Conservation (phyloP, 2,888 invertebrate species). For the Patella depressa region DNA sequence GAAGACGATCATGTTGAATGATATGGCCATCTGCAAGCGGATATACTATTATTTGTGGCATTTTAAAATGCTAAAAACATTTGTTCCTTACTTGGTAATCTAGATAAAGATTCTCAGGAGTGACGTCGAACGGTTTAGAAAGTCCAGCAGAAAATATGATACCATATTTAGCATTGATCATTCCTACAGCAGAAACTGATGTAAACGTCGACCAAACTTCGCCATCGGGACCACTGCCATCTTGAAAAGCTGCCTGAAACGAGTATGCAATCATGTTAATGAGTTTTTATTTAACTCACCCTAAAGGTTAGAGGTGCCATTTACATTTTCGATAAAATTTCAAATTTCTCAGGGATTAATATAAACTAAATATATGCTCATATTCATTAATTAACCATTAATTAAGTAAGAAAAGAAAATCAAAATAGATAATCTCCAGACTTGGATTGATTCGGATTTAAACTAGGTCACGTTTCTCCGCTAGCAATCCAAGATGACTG, state of each 20-base stretch:
- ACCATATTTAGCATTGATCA: slow-evolving; percentile 21
- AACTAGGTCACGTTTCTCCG: too few species aligned
- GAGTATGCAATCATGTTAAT: neutral
- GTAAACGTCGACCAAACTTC: slow-evolving; percentile 62
- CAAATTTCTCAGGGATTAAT: too few species aligned
- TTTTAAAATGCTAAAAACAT: too few species aligned
- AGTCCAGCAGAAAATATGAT: slow-evolving; percentile 27
- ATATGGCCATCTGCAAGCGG: too few species aligned
- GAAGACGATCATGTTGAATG: too few species aligned
- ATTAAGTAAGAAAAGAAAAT: neutral
- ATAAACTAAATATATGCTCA: too few species aligned
- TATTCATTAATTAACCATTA: too few species aligned
- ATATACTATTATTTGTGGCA: too few species aligned
- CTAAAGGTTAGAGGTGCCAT: neutral
- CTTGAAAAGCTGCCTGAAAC: slow-evolving; percentile 49
- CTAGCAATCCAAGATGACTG: too few species aligned
- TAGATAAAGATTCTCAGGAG: slow-evolving; percentile 16
- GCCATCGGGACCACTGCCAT: slow-evolving; percentile 48
- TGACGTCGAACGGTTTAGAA: slow-evolving; percentile 19
- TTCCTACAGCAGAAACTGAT: slow-evolving; percentile 33
- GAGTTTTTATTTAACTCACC: neutral
- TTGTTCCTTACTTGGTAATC: neutral
- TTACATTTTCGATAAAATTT: too few species aligned
- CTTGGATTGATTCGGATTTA: too few species aligned
- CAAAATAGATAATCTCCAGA: too few species aligned